Evolutionary conservation across 2,113 vertebrate genomes (phyloP), one percentile per base, ranked within the genome.

Genomic region (Orthonyx spaldingii): DNA sequence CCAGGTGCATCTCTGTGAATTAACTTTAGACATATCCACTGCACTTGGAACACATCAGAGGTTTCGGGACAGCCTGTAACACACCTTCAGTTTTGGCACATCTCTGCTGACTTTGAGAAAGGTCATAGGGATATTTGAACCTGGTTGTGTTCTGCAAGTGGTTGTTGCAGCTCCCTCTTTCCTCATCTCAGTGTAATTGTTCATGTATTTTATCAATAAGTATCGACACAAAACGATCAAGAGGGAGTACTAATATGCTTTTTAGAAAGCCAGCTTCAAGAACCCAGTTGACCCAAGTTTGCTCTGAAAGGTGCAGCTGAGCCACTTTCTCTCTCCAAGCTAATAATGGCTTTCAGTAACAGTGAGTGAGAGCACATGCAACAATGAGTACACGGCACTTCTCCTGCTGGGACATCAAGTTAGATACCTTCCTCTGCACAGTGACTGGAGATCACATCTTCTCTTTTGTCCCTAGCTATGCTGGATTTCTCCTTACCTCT

Each of bases 331-430:
- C 24, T 87, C 18, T 61, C 69, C 33, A 37, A 37, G 55, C 24
- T 92, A 57, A 74, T 85, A 78, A 85, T 21, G 52, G 14, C 27
- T 59, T 60, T 89, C 69, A 70, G 9, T 56, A 49, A 39, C 41
- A 35, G 19, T 1, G 1, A 64, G 20, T 2, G 6, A 68, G 24
- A 41, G 4, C 37, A 35, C 3, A 10, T 2, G 7, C 44, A 66
- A 1, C 26, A 24, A 28, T 33, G 84, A 77, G 52, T 55, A n/a
- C 23, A 27, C 1, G 7, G 30, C 5, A 11, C 68, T 92, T 64
- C 30, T 41, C 84, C 78, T 49, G 26, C 80, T 86, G 68, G 69
- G 16, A 60, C 41, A 64, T 35, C 37, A 33, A 39, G 47, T 81
- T 79, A 75, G 52, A 46, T 13, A 42, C 35, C 13, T 76, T 79